phyloP scores from a whole-genome alignment of 2,888 invertebrate genomes.

The Maniola hyperantus region DNA sequence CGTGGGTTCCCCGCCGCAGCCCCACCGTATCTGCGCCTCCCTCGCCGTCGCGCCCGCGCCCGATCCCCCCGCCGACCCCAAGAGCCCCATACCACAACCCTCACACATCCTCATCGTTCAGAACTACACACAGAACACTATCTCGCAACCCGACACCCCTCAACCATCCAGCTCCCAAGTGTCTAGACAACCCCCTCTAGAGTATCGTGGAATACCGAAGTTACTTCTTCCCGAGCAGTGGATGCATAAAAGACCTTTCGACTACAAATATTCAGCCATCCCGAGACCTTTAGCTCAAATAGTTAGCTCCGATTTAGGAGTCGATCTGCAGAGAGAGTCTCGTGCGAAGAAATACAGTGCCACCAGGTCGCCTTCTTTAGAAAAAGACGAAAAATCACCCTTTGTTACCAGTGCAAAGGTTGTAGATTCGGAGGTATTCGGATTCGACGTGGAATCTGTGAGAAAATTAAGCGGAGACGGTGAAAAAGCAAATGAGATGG shows the following conservation, averaged over 20 bases:
- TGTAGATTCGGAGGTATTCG: conserved; percentile 64
- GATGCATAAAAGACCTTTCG: conserved; percentile 68
- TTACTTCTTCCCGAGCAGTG: conserved; percentile 74
- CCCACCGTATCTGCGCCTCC: conserved; percentile 41
- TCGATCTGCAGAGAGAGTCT: conserved; percentile 60
- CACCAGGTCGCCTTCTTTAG: conserved; percentile 76
- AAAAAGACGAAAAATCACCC: conserved; percentile 78
- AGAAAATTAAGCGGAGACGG: conserved; percentile 52
- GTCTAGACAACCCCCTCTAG: conserved; percentile 44
- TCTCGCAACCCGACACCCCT: conserved; percentile 41
- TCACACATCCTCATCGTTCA: conserved; percentile 47
- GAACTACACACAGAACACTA: conserved; percentile 43
- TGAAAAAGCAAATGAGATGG: conserved; percentile 47
- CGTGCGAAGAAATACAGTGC: conserved; percentile 72
- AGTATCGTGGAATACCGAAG: conserved; percentile 60
- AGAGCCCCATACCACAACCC: conserved; percentile 44
- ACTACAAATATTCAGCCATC: conserved; percentile 69
- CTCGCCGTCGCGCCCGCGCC: conserved; percentile 46
- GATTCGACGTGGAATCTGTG: conserved; percentile 63
- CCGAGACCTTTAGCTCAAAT: conserved; percentile 69
- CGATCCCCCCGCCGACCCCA: conserved; percentile 45
- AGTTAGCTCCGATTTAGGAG: conserved; percentile 60
- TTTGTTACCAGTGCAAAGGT: conserved; percentile 60
- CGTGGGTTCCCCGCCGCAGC: conserved; percentile 41
- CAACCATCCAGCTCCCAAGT: conserved; percentile 46